Evolutionary conservation across 2,888 invertebrate genomes (phyloP).

Genomic region (Polymixis lichenea): DNA sequence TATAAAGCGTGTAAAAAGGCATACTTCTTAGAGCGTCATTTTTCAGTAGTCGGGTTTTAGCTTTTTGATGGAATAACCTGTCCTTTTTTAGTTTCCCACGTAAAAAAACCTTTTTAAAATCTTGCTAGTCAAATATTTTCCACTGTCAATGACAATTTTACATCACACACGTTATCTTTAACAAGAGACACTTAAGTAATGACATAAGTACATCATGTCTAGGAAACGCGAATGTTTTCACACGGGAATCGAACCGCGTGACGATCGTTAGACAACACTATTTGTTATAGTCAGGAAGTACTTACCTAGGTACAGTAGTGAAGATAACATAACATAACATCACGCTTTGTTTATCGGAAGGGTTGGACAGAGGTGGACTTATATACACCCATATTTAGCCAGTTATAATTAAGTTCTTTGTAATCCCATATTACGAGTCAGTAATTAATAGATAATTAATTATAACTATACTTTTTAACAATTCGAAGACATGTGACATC

Average conservation of each 20-base stretch:
- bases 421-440: no score
- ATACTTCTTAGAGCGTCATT: no score
- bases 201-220: conserved; percentile 53
- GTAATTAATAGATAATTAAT: no score
- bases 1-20: no score
- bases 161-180: conserved; percentile 32
- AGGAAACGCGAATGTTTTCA: conserved; percentile 58
- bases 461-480: no score
- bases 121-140: background rate
- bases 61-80: background rate
- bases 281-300: conserved; percentile 59
- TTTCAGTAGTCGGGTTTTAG: no score
- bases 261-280: conserved; percentile 47
- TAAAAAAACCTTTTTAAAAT: background rate
- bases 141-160: conserved; percentile 2
- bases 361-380: no score
- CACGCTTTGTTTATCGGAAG: no score
- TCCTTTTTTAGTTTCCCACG: no score
- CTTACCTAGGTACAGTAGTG: conserved; percentile 11
- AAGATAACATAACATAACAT: background rate
- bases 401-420: no score
- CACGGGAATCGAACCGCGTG: conserved; percentile 67
- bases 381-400: no score
- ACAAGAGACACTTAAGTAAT: conserved; percentile 60
- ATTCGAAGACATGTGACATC: no score